phyloP scores from a whole-genome alignment of 2,113 vertebrate genomes.

The Euleptes europaea region DNA sequence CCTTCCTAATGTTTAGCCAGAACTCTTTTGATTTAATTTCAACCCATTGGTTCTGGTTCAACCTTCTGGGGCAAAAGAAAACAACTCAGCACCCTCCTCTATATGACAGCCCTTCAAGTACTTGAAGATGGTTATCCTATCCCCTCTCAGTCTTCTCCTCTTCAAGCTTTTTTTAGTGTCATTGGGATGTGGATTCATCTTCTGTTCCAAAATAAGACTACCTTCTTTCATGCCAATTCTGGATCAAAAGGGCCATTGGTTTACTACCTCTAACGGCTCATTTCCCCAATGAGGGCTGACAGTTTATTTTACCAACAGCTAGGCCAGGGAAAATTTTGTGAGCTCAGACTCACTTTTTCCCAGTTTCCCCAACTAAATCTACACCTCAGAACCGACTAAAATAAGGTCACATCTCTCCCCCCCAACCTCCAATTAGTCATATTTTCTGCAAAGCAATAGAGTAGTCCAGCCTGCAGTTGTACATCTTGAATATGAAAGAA shows the following conservation, averaged over 20 bases:
- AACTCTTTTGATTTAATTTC: too few species aligned
- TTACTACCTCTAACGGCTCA: conserved; percentile 52
- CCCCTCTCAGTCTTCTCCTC: too few species aligned
- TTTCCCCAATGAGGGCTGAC: conserved; percentile 43
- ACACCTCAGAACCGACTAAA: neutral
- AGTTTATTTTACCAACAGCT: conserved; percentile 38
- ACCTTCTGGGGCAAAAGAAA: too few species aligned
- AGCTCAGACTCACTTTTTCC: conserved; percentile 21
- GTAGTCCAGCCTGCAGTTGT: neutral
- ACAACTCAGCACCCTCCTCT: too few species aligned
- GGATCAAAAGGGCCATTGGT: conserved; percentile 53
- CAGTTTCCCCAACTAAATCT: neutral
- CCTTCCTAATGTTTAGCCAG: too few species aligned
- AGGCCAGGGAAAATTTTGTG: conserved; percentile 40
- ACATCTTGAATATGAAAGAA: neutral
- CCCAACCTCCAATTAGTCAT: too few species aligned
- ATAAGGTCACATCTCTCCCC: neutral
- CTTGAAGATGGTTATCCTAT: too few species aligned
- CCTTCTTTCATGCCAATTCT: conserved; percentile 31
- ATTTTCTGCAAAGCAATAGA: neutral
- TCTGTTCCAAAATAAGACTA: conserved; percentile 34
- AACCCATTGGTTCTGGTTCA: too few species aligned
- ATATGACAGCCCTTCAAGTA: too few species aligned
- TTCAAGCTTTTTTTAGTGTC: neutral
- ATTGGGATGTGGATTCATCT: neutral